These are phyloP conservation scores for Epinotia nisella DNA, from an alignment of 2,888 invertebrate species.

Conservation along the genomic window DNA sequence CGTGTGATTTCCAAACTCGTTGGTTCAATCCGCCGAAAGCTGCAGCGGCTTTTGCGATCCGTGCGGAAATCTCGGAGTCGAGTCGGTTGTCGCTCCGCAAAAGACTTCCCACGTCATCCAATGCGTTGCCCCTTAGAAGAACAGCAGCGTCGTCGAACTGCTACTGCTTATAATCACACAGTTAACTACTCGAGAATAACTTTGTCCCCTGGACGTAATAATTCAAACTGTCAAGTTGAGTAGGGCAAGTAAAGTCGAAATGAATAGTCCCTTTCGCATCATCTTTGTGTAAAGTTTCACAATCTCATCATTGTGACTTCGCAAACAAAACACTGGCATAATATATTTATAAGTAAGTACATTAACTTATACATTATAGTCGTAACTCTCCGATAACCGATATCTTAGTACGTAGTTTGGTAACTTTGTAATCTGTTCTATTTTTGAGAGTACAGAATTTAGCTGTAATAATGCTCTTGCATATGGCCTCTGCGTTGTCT, in stretches of 20 bases:
- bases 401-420: constrained; percentile 3
- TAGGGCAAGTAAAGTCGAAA: constrained; percentile 39
- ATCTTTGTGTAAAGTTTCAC: constrained; percentile 42
- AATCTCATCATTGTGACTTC: constrained; percentile 48
- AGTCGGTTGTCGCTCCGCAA: no score
- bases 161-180: constrained; percentile 23
- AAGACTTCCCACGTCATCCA: no score
- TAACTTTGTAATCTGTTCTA: neutral
- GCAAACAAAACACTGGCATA: constrained; percentile 38
- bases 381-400: constrained; percentile 19
- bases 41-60: no score
- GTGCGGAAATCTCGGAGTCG: no score
- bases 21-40: no score
- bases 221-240: constrained; percentile 39
- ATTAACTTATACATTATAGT: constrained; percentile 1
- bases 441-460: neutral
- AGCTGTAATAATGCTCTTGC: neutral
- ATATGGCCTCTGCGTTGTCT: neutral
- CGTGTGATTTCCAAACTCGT: no score
- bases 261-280: constrained; percentile 43
- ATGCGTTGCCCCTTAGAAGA: no score
- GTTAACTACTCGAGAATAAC: constrained; percentile 34
- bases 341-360: constrained; percentile 4
- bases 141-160: no score
- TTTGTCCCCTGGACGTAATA: constrained; percentile 26